Conservation (phyloP, 2,888 invertebrate genomes). For the Gastrophysa polygoni region DNA sequence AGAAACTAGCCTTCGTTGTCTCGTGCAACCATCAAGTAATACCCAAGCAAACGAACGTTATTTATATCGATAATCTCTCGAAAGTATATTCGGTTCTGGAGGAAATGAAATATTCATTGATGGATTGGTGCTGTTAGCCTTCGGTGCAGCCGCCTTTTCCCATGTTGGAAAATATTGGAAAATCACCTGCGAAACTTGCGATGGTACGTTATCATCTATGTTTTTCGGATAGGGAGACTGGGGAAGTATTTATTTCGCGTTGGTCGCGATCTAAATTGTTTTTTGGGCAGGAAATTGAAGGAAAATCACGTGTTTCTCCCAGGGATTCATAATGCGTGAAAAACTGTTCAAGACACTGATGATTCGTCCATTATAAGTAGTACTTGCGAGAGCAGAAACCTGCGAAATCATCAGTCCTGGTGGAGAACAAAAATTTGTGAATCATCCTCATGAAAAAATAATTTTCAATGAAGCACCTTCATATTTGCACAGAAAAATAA, state of each 20-base stretch:
- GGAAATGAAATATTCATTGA: slow-evolving; percentile 48
- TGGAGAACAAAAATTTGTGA: too few species aligned
- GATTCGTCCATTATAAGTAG: background rate
- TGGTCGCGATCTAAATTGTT: slow-evolving; percentile 2
- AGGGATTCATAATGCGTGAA: background rate
- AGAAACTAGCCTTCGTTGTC: background rate
- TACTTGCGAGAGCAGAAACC: too few species aligned
- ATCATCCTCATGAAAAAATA: too few species aligned
- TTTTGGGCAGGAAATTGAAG: slow-evolving; percentile 4
- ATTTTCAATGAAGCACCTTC: too few species aligned
- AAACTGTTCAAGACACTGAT: background rate
- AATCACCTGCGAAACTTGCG: slow-evolving; percentile 49
- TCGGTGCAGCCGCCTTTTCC: slow-evolving; percentile 45
- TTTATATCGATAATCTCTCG: slow-evolving; percentile 28
- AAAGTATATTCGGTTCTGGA: slow-evolving; percentile 26
- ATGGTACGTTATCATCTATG: slow-evolving; percentile 50
- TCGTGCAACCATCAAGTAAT: background rate
- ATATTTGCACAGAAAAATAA: too few species aligned
- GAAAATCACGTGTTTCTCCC: slow-evolving; percentile 7
- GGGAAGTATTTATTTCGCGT: slow-evolving; percentile 48
- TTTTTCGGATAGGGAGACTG: slow-evolving; percentile 43
- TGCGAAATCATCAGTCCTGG: too few species aligned
- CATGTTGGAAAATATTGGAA: slow-evolving; percentile 53
- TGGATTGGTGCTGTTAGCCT: slow-evolving; percentile 45
- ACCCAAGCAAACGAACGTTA: background rate